Evolutionary conservation across 2,797 vertebrate genomes (phyloP).

Genomic region (Girardinus metallicus): DNA sequence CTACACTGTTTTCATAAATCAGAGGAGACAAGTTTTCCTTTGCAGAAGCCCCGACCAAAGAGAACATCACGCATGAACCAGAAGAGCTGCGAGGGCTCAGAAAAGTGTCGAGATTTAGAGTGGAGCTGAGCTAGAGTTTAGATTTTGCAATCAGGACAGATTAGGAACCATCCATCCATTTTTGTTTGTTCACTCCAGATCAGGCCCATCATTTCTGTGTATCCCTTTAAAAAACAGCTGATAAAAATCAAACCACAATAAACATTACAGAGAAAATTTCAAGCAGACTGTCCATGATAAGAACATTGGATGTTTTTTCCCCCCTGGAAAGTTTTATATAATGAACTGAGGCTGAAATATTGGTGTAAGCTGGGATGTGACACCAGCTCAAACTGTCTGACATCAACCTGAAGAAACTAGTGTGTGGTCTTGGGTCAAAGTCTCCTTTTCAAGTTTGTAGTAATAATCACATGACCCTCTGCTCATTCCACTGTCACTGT

Average conservation of each 20-base stretch:
- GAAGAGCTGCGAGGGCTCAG: background rate
- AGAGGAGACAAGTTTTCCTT: background rate
- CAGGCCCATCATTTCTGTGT: background rate
- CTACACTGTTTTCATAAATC: background rate
- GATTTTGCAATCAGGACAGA: background rate
- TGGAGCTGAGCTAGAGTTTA: background rate
- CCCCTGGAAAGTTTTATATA: background rate
- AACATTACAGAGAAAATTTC: background rate
- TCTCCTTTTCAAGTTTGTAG: conserved; percentile 25
- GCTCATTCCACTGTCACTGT: conserved; percentile 59
- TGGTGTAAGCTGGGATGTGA: background rate
- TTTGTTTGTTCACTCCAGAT: background rate
- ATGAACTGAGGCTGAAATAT: background rate
- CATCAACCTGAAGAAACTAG: conserved; percentile 19
- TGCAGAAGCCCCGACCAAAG: background rate
- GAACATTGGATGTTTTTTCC: background rate
- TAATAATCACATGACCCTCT: conserved; percentile 51
- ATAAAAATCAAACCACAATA: background rate
- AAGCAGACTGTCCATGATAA: background rate
- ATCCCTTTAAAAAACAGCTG: background rate
- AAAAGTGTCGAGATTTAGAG: background rate
- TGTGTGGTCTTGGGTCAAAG: conserved; percentile 27
- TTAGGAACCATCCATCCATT: background rate
- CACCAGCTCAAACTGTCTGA: conserved; percentile 2
- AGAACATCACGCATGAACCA: background rate